Conservation (phyloP, 2,113 vertebrate genomes). For the Oriolus oriolus region DNA sequence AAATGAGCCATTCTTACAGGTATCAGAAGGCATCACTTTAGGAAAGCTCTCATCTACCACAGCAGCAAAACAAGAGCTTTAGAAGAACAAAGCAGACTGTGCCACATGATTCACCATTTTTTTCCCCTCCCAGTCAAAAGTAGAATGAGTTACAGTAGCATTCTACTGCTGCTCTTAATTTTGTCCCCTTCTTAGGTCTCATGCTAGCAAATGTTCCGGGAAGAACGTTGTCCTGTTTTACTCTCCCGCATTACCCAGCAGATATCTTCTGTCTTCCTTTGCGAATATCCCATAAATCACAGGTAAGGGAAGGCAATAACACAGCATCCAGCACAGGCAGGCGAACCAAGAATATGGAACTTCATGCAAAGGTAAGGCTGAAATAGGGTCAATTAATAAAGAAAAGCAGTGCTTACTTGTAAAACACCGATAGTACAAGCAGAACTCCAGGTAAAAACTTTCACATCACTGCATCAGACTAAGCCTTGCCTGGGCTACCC, state of each 20-base stretch:
- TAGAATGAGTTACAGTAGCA: not conserved
- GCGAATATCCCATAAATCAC: fast-evolving
- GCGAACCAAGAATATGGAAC: fast-evolving
- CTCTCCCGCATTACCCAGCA: fast-evolving
- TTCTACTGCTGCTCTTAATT: not conserved
- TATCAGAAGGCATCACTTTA: not conserved
- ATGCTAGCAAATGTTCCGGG: not conserved
- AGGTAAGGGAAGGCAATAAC: not conserved
- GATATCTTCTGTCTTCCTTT: not conserved
- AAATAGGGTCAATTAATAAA: not conserved
- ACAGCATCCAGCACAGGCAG: not conserved
- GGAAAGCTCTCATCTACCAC: not conserved
- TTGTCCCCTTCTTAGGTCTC: not conserved
- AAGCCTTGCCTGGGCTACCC: not conserved
- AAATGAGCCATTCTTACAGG: not conserved
- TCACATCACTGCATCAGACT: not conserved
- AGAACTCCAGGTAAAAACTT: not conserved
- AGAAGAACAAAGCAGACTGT: not conserved
- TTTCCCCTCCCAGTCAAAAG: not conserved
- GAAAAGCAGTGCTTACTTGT: not conserved
- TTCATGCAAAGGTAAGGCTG: not conserved
- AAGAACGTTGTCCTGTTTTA: fast-evolving
- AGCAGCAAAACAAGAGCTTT: not conserved
- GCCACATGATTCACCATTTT: not conserved
- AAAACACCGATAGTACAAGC: not conserved